Evolutionary conservation across 2,888 invertebrate genomes (phyloP), one percentile per base, ranked within the genome.

Genomic region (Dryococelus australis): DNA sequence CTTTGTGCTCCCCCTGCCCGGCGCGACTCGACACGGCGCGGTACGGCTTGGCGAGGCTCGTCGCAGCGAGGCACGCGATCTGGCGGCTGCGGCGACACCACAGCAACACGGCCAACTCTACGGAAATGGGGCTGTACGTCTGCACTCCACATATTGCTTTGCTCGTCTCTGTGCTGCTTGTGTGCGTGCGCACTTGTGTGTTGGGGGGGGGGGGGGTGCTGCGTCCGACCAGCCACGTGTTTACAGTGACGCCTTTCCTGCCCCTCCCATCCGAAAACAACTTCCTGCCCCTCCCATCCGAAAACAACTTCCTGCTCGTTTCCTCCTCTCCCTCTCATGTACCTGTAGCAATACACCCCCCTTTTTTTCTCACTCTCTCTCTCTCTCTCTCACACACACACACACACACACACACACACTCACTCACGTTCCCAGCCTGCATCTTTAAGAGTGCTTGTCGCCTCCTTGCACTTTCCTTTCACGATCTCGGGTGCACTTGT

Each of bases 21-120:
- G 83, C 83, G 16, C 83, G 27, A 24, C 83, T 26, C 83, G 93
- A 92, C 91, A 94, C 95, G 95, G 95, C 95, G 94, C 94, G 95
- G 91, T 95, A 95, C 94, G 94, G 91, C 91, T 94, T 95, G 93
- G 95, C 95, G 92, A 94, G 95, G 93, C 94, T 95, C 92, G 95
- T 95, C 94, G 95, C 95, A 93, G 95, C 95, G 91, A 95, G 95
- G 93, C 95, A 95, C 94, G 95, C 95, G 94, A 94, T 95, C 94
- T 95, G 95, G 95, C 94, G 95, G 91, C 94, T 95, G 92, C 93
- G 95, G 86, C 89, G 89, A 87, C 87, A 86, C 35, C 51, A 80
- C 28, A 85, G 87, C 47, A 87, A 88, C 84, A 86, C 87, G 86
- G 85, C 87, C 85, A 86, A 88, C 86, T 88, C 88, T 9, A 86